Conservation (phyloP, 2,113 vertebrate genomes). For the Serinus canaria region DNA sequence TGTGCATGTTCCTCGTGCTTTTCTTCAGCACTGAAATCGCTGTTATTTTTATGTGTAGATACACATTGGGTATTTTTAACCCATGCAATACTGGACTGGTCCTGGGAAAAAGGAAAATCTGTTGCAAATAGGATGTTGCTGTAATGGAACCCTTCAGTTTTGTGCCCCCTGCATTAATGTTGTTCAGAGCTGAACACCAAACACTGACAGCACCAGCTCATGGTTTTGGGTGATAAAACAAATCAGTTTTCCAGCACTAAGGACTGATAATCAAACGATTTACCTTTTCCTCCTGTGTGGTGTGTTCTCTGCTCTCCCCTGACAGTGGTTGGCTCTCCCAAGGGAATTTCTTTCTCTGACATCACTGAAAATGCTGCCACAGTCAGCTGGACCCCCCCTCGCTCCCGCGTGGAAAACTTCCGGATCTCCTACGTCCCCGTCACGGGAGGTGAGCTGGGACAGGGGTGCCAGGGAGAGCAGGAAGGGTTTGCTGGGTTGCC, state of each 20-base stretch:
- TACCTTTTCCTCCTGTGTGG: background rate
- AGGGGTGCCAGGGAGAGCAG: background rate
- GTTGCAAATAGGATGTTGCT: background rate
- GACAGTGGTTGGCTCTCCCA: conserved; percentile 85
- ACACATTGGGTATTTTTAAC: background rate
- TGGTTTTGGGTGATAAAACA: background rate
- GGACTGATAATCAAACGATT: background rate
- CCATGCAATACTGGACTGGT: background rate
- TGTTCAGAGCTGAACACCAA: background rate
- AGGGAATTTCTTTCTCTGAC: conserved; percentile 88
- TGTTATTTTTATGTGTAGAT: background rate
- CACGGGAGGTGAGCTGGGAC: conserved; percentile 80
- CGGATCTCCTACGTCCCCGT: conserved; percentile 82
- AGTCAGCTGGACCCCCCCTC: conserved; percentile 85
- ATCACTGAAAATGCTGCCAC: conserved; percentile 88
- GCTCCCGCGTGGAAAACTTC: conserved; percentile 83
- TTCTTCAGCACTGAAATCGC: background rate
- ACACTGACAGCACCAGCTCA: background rate
- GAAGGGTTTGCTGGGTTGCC: background rate
- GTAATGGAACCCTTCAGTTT: background rate
- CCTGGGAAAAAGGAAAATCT: background rate
- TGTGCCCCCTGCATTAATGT: background rate
- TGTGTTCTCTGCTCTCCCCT: background rate
- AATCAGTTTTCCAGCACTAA: background rate
- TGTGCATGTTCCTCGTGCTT: background rate